phyloP scores from a whole-genome alignment of 1,140 invertebrate species.

The Musca vetustissima region DNA sequence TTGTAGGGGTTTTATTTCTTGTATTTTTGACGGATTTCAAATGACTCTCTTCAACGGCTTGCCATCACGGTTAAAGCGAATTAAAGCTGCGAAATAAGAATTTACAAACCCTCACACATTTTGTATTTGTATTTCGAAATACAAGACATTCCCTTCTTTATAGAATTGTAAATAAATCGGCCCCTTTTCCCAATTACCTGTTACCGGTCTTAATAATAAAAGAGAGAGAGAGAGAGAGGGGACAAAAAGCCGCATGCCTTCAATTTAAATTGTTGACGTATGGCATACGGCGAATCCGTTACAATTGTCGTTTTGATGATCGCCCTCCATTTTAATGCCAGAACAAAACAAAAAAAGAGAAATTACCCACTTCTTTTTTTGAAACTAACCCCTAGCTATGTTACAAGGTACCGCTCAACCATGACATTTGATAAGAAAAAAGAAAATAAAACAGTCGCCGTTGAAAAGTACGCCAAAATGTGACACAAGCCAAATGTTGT shows the following conservation, averaged over 20 bases:
- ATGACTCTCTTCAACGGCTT: too few species aligned
- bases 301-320: slow-evolving; percentile 8
- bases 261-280: neutral
- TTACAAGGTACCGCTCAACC: neutral
- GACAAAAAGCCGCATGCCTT: neutral
- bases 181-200: neutral
- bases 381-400: slow-evolving; percentile 8
- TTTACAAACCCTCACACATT: too few species aligned
- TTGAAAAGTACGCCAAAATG: too few species aligned
- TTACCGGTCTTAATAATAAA: neutral
- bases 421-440: slow-evolving; percentile 1
- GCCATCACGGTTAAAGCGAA: too few species aligned
- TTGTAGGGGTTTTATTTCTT: too few species aligned
- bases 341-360: slow-evolving; percentile 9
- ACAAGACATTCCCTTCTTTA: too few species aligned
- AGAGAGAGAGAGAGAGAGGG: neutral
- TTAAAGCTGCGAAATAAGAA: too few species aligned
- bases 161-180: too few species aligned
- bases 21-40: too few species aligned
- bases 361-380: neutral
- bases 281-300: slow-evolving; percentile 24
- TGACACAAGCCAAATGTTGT: too few species aligned
- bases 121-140: too few species aligned
- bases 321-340: neutral
- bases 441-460: too few species aligned